These are phyloP conservation scores for Aurelia aurita DNA, from an alignment of 30 jellyfish, hydroid and myxozoan genomes.

Conservation along the genomic window DNA sequence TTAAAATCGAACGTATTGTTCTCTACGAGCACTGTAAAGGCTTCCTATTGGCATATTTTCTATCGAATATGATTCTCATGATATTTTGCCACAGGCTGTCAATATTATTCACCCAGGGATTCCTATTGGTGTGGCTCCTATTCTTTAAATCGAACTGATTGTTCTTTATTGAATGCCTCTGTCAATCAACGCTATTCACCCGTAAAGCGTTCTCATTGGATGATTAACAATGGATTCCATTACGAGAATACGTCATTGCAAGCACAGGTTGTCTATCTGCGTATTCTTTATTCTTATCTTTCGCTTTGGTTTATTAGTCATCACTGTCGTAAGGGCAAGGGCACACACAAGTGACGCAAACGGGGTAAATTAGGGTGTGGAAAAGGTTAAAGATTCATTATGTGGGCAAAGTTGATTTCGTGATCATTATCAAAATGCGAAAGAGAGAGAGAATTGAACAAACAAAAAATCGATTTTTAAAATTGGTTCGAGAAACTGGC, in stretches of 20 bases:
- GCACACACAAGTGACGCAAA: too few relatives aligned
- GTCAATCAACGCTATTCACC: constrained; percentile 84
- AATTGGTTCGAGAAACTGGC: too few relatives aligned
- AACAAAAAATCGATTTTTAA: too few relatives aligned
- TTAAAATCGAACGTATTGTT: constrained; percentile 54
- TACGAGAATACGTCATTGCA: constrained; percentile 9
- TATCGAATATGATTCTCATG: constrained; percentile 1
- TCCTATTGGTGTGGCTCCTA: too few relatives aligned
- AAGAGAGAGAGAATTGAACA: neutral
- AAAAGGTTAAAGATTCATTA: too few relatives aligned
- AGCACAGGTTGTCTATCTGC: constrained; percentile 40
- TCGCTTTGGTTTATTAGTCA: neutral
- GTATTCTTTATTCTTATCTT: neutral
- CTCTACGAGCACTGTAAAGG: constrained; percentile 12
- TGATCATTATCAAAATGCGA: neutral
- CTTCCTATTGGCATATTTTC: constrained; percentile 65
- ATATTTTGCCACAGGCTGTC: too few relatives aligned
- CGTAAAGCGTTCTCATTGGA: constrained; percentile 42
- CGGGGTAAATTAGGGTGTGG: too few relatives aligned
- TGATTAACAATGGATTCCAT: constrained; percentile 12
- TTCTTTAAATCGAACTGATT: too few relatives aligned
- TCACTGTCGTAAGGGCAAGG: too few relatives aligned
- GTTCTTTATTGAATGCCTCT: constrained; percentile 31
- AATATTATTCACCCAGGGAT: too few relatives aligned
- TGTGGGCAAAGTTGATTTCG: too few relatives aligned